phyloP scores from a whole-genome alignment of 2,888 invertebrate species.

The Diaperis boleti region DNA sequence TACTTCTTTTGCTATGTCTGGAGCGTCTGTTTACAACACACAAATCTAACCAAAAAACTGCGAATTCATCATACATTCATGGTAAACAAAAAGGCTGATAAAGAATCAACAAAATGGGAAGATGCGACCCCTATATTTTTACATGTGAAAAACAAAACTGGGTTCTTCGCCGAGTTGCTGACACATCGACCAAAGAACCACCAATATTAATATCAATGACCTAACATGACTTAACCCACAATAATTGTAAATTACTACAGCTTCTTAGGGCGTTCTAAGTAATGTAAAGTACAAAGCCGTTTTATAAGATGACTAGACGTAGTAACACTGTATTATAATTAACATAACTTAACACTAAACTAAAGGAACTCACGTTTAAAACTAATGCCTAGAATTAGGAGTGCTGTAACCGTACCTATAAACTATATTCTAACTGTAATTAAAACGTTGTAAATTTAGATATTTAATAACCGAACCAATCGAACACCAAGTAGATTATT shows the following conservation, averaged over 20 bases:
- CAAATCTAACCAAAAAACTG: no score
- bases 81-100: slow-evolving; percentile 12
- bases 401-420: slow-evolving; percentile 32
- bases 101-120: no score
- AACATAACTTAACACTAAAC: slow-evolving; percentile 28
- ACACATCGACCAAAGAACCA: slow-evolving; percentile 1
- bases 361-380: slow-evolving; percentile 29
- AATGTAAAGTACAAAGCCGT: slow-evolving; percentile 42
- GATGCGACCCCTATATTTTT: slow-evolving; percentile 1
- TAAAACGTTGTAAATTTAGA: slow-evolving; percentile 28
- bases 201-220: not conserved
- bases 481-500: slow-evolving; percentile 40
- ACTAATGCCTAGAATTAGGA: slow-evolving; percentile 27
- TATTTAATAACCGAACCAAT: slow-evolving; percentile 36
- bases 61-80: no score
- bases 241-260: slow-evolving; percentile 25
- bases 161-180: not conserved
- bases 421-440: slow-evolving; percentile 33
- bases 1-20: no score
- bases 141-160: not conserved
- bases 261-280: slow-evolving; percentile 35
- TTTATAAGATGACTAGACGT: slow-evolving; percentile 37
- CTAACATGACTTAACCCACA: slow-evolving; percentile 12
- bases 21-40: no score
- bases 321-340: slow-evolving; percentile 32